phyloP scores from a whole-genome alignment of 2,888 invertebrate species.

The Magallana nippona region DNA sequence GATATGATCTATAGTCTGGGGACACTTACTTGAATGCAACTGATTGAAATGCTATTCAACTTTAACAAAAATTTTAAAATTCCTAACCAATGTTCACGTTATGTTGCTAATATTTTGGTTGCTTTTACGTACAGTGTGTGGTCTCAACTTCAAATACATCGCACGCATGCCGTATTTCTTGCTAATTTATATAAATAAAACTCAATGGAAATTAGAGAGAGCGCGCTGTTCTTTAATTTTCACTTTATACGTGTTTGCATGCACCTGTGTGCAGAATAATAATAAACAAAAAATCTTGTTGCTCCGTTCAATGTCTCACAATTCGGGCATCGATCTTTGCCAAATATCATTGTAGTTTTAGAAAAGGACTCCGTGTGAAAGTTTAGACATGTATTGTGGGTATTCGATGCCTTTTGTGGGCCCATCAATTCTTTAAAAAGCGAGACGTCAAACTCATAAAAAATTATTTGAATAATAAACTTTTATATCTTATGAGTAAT shows the following conservation, averaged over 20 bases:
- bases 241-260: not conserved
- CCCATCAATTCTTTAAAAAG: not conserved
- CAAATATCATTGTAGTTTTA: not conserved
- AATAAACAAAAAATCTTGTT: constrained; percentile 9
- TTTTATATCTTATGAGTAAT: constrained; percentile 10
- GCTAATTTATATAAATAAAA: not conserved
- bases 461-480: not conserved
- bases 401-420: constrained; percentile 4
- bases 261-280: constrained; percentile 11
- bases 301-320: not conserved
- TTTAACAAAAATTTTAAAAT: not conserved
- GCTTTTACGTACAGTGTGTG: not conserved
- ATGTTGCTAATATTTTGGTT: not conserved
- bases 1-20: not conserved
- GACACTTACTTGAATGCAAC: not conserved
- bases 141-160: not conserved
- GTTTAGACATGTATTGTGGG: not conserved
- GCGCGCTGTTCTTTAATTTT: not conserved
- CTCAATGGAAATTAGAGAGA: not conserved
- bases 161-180: not conserved
- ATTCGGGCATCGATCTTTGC: not conserved
- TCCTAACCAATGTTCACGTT: not conserved
- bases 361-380: constrained; percentile 14
- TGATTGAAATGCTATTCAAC: not conserved
- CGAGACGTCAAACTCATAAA: not conserved